These are phyloP conservation scores for Anticlea derivata DNA, from an alignment of 2,888 invertebrate species.

Conservation along the genomic window DNA sequence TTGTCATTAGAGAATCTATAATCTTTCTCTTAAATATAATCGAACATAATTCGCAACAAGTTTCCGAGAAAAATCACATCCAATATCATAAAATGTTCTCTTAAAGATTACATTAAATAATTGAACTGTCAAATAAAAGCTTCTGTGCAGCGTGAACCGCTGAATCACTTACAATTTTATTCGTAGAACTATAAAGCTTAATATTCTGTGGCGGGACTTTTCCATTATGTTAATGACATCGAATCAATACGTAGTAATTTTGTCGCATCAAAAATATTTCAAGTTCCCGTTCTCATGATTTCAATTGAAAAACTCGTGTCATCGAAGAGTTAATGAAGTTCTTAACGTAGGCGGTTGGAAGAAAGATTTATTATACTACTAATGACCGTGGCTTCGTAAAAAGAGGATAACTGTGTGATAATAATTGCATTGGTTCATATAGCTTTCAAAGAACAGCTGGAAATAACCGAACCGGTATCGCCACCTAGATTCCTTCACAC, in stretches of 20 bases:
- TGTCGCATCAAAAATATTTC: conserved; percentile 62
- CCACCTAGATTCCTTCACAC: too few relatives aligned
- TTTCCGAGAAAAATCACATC: conserved; percentile 34
- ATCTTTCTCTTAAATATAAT: not conserved
- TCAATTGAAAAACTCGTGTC: conserved; percentile 64
- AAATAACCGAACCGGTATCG: too few relatives aligned
- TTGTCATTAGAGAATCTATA: not conserved
- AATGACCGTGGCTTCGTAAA: conserved; percentile 67
- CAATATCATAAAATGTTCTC: conserved; percentile 38
- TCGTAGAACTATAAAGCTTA: not conserved
- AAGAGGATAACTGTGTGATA: conserved; percentile 42
- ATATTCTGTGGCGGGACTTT: conserved; percentile 13
- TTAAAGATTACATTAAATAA: conserved; percentile 41
- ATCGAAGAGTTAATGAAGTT: conserved; percentile 60
- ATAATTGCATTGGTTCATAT: conserved; percentile 22
- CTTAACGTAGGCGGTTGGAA: conserved; percentile 41
- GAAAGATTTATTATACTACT: conserved; percentile 72
- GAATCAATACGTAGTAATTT: conserved; percentile 22
- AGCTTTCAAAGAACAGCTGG: not conserved
- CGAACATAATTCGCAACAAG: conserved; percentile 6
- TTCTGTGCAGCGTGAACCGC: conserved; percentile 13
- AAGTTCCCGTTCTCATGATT: conserved; percentile 59
- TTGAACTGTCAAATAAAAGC: conserved; percentile 44
- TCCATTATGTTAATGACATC: conserved; percentile 27
- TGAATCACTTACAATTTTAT: conserved; percentile 34